Conservation (phyloP, 2,888 invertebrate species). For the Drosophila siamana region DNA sequence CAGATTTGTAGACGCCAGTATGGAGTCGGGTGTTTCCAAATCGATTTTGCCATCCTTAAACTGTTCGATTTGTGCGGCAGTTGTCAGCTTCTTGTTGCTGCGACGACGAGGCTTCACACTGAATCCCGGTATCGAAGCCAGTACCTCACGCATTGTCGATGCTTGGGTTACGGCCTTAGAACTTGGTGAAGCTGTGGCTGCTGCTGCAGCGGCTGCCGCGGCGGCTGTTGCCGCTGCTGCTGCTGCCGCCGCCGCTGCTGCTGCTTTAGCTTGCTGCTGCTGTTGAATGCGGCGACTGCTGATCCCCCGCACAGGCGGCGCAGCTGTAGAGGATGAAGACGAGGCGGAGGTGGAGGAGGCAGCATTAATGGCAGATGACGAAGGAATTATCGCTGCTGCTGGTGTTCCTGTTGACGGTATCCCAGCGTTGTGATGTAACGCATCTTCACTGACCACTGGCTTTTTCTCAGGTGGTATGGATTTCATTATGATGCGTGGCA, state of each 20-base stretch:
- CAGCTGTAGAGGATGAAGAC: background rate
- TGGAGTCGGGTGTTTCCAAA: slow-evolving; percentile 97
- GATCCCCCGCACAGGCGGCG: slow-evolving; percentile 73
- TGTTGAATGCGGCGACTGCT: slow-evolving; percentile 82
- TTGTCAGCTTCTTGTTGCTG: slow-evolving; percentile 93
- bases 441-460: slow-evolving; percentile 59
- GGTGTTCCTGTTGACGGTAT: slow-evolving; percentile 27
- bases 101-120: slow-evolving; percentile 90
- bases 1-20: slow-evolving; percentile 96
- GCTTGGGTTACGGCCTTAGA: slow-evolving; percentile 85
- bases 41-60: slow-evolving; percentile 97
- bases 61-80: slow-evolving; percentile 96
- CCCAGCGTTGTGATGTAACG: slow-evolving; percentile 37
- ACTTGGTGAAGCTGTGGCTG: slow-evolving; percentile 53
- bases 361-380: slow-evolving; percentile 8
- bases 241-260: slow-evolving; percentile 70
- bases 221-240: slow-evolving; percentile 75
- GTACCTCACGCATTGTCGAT: slow-evolving; percentile 94
- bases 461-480: slow-evolving; percentile 88
- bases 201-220: slow-evolving; percentile 68
- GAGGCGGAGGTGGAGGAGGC: slow-evolving; percentile 12
- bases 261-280: slow-evolving; percentile 81
- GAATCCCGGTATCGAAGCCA: slow-evolving; percentile 96
- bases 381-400: slow-evolving; percentile 19
- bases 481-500: slow-evolving; percentile 93